Evolutionary conservation across 2,113 vertebrate genomes (phyloP), one percentile per base, ranked within the genome.

Genomic region (Aythya baeri): DNA sequence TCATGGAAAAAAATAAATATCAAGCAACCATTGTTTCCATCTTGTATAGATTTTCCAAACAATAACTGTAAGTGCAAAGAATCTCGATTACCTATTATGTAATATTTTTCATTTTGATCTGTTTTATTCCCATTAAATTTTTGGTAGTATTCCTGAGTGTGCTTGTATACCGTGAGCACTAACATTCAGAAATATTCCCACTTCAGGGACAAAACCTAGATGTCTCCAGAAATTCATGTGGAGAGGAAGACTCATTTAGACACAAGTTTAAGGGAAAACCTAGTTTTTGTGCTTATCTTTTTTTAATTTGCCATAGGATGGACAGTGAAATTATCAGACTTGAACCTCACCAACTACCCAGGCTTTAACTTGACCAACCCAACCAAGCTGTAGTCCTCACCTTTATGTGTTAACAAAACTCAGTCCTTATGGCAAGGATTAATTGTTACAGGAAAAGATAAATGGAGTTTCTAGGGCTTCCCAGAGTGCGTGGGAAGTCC

Each of bases 401-500:
- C 50, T 68, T 31, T 31, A 44, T 13, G 44, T 44, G 27, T 11
- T 29, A n/a, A 49, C 26, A 89, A 46, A 94, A 67, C n/a, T 93
- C 52, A 43, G 34, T 7, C 26, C 38, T 82, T 29, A 49, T 3
- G 32, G 66, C 38, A 68, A 87, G 81, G 31, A 84, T 52, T 63
- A 86, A 91, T 63, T 73, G 80, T 31, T 29, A 57, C 49, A 65
- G 41, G 7, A 84, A 46, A 88, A 66, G 58, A 84, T 44, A 77
- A 82, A 79, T 61, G 31, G 87, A 80, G 41, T 7, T 71, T 83
- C 61, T 77, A 29, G 21, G 44, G 32, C 18, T 58, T 58, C n/a
- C 34, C 2, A 2, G 13, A 27, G 66, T 0, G 2, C 2, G 0
- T n/a, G 54, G 26, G 1, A 89, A 61, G 5, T 18, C 41, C 31